phyloP scores from a whole-genome alignment of 1,140 invertebrate species.

The Drosophila mayri region DNA sequence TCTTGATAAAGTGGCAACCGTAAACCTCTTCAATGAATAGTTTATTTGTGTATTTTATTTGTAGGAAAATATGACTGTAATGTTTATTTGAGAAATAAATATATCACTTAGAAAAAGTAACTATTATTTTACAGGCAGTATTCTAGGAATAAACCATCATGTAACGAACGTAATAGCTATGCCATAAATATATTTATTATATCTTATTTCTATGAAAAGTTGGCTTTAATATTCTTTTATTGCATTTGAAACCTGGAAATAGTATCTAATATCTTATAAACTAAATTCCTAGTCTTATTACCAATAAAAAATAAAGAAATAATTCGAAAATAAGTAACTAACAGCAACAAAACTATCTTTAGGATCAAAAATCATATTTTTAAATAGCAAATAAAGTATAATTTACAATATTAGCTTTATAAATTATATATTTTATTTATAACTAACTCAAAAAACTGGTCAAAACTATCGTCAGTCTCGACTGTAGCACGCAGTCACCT shows the following conservation, averaged over 20 bases:
- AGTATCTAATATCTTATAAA: not conserved
- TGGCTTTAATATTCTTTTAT: not conserved
- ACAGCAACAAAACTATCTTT: too few species aligned
- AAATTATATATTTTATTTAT: not conserved
- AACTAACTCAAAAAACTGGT: not conserved
- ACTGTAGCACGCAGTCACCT: conserved; percentile 11
- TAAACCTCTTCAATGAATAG: not conserved
- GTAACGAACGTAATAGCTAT: not conserved
- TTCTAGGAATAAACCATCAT: not conserved
- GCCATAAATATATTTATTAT: not conserved
- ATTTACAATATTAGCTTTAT: not conserved
- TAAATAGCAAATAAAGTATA: too few species aligned
- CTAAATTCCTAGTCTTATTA: not conserved
- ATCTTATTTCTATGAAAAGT: not conserved
- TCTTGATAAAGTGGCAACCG: not conserved
- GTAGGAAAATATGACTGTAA: too few species aligned
- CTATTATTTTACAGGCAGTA: not conserved
- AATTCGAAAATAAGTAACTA: too few species aligned
- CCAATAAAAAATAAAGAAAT: not conserved
- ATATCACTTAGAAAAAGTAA: too few species aligned
- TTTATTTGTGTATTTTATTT: too few species aligned
- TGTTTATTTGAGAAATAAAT: too few species aligned
- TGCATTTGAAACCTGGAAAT: not conserved
- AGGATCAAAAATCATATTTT: too few species aligned
- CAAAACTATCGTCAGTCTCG: not conserved